Percentiles rank a stretch among this genome's conserved stretches.
These are phyloP conservation scores for Aphyosemion australe DNA, from an alignment of 2,113 vertebrate genomes.

Conservation along the genomic window DNA sequence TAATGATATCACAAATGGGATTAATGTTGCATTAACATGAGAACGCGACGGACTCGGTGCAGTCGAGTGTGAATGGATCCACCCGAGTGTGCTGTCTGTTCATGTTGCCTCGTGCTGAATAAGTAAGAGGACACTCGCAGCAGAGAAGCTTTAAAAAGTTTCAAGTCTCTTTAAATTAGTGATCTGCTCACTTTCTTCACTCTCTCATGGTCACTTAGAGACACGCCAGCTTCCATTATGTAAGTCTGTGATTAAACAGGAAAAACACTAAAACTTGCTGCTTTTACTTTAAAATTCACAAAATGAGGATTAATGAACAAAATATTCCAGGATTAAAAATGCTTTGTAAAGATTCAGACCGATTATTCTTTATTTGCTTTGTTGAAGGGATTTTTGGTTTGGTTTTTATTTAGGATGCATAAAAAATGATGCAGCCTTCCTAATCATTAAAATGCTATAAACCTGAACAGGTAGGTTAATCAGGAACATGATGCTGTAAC, in stretches of 20 bases:
- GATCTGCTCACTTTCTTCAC: background rate
- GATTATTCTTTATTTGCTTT: too few relatives aligned
- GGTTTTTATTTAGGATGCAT: too few relatives aligned
- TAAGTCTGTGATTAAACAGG: background rate
- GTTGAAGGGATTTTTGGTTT: too few relatives aligned
- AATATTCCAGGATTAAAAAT: too few relatives aligned
- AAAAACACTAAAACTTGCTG: background rate
- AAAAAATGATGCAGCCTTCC: too few relatives aligned
- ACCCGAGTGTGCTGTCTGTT: background rate
- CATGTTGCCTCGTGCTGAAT: slow-evolving; percentile 20
- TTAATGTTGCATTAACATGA: slow-evolving; percentile 24
- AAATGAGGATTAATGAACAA: too few relatives aligned
- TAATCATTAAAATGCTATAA: too few relatives aligned
- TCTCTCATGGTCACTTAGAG: slow-evolving; percentile 3
- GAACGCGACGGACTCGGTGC: background rate
- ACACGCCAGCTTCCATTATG: background rate
- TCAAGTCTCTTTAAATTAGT: slow-evolving; percentile 37
- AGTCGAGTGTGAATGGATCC: slow-evolving; percentile 15
- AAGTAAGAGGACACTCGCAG: slow-evolving; percentile 1
- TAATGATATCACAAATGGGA: slow-evolving; percentile 15
- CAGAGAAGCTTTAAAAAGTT: background rate
- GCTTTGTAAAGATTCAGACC: too few relatives aligned
- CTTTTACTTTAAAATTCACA: too few relatives aligned
- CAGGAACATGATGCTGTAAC: background rate
- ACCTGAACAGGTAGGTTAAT: too few relatives aligned